phyloP scores from a whole-genome alignment of 1,140 invertebrate species.

The Caenorhabditis elegans region DNA sequence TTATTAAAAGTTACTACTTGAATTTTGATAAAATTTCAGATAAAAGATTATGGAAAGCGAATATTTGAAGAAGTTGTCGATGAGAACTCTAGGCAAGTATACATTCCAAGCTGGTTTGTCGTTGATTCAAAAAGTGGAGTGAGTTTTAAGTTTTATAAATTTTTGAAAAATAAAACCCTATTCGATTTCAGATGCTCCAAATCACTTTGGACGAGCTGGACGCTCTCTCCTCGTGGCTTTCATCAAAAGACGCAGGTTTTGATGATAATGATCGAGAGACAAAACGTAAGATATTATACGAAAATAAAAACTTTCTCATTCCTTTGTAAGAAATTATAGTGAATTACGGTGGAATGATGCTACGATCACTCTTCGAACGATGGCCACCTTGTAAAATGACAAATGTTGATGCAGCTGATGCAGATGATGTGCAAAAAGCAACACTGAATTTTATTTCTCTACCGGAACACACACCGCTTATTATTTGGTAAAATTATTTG shows the following conservation, averaged over 20 bases:
- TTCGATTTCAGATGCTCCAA: slow-evolving; percentile 81
- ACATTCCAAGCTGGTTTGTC: slow-evolving; percentile 98
- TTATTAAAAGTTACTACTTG: slow-evolving; percentile 67
- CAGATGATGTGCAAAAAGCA: slow-evolving; percentile 65
- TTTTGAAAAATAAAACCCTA: not conserved
- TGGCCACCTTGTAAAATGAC: slow-evolving; percentile 76
- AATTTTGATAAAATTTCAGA: slow-evolving; percentile 45
- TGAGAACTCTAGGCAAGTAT: slow-evolving; percentile 86
- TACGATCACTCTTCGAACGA: slow-evolving; percentile 91
- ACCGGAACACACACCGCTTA: slow-evolving; percentile 90
- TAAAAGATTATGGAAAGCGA: slow-evolving; percentile 83
- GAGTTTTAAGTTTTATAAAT: slow-evolving; percentile 63
- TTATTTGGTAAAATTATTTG: slow-evolving; percentile 77
- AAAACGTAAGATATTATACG: slow-evolving; percentile 73
- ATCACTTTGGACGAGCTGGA: slow-evolving; percentile 97
- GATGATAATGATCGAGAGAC: slow-evolving; percentile 77
- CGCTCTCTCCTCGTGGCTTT: slow-evolving; percentile 96
- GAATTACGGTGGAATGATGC: slow-evolving; percentile 89
- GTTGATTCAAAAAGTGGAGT: slow-evolving; percentile 97
- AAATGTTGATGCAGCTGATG: slow-evolving; percentile 60
- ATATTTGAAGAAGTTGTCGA: slow-evolving; percentile 92
- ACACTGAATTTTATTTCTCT: slow-evolving; percentile 86
- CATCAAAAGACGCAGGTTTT: slow-evolving; percentile 87
- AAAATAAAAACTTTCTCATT: not conserved
- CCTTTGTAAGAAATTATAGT: slow-evolving; percentile 70